phyloP scores from a whole-genome alignment of 2,888 invertebrate species.

The Actias luna region DNA sequence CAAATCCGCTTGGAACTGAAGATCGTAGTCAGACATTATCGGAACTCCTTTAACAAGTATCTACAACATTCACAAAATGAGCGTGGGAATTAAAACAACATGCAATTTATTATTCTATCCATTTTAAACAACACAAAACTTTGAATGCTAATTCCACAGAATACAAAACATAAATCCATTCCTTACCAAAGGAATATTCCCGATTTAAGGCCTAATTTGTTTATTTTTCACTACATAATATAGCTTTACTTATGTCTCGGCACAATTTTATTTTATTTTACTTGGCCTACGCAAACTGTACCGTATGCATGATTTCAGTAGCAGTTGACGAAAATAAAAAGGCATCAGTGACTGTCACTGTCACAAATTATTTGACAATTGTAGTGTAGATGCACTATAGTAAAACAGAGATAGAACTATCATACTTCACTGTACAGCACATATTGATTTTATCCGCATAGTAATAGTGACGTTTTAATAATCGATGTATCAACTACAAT shows the following conservation, averaged over 20 bases:
- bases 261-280: constrained; percentile 42
- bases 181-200: constrained; percentile 50
- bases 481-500: too few relatives aligned
- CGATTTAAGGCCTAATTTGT: constrained; percentile 40
- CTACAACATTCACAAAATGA: constrained; percentile 55
- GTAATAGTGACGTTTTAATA: neutral
- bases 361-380: constrained; percentile 28
- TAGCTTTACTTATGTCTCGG: constrained; percentile 39
- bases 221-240: constrained; percentile 56
- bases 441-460: neutral
- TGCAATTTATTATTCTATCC: constrained; percentile 43
- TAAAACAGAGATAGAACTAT: neutral
- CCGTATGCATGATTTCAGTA: constrained; percentile 36
- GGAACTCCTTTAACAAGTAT: constrained; percentile 47
- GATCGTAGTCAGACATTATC: constrained; percentile 86
- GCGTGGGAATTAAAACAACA: constrained; percentile 60
- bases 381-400: neutral
- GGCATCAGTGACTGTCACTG: neutral
- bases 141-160: constrained; percentile 27
- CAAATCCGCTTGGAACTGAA: constrained; percentile 92
- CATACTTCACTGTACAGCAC: neutral
- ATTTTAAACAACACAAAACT: constrained; percentile 48
- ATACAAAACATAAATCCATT: constrained; percentile 30
- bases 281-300: constrained; percentile 41
- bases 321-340: constrained; percentile 24